Base-by-base conservation (phyloP, 2,888 invertebrate species). In the Lobophora halterata region DNA sequence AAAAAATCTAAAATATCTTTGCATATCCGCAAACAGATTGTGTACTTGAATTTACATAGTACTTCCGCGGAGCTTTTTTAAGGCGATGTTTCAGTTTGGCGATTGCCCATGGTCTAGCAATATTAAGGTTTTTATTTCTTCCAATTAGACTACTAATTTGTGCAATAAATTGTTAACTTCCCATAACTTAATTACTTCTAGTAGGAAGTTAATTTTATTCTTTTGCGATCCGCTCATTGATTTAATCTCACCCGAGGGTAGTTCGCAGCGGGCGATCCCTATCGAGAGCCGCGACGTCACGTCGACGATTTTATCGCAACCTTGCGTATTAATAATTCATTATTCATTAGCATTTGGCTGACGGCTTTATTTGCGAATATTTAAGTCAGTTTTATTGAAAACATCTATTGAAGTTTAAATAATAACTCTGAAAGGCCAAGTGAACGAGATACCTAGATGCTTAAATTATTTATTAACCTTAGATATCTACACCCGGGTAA, bases 301-400 rank as follows among this genome's bases (percentile, higher is more conserved):
- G 67, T 66, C 52, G 59, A 47, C 63, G 68, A 71, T 79, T 71
- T 80, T 73, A 77, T 78, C 78, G 65, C 63, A 60, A 19, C 23
- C 32, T 33, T 26, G 16, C 61, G 58, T 67, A 52, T 70, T 66
- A 70, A 77, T 73, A 82, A n/a, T 83, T 79, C 75, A 82, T 78
- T 75, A 79, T 75, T 75, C 78, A 78, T 78, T 71, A 71, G 65
- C 65, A 59, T 57, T 59, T 37, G 20, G 37, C 42, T 37, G 42
- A 43, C 37, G 43, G 38, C 33, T 46, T 39, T 29, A 38, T 31
- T n/a, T n/a, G n/a, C n/a, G n/a, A 42, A 41, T 34, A 38, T 28
- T 43, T 21, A 31, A 2, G n/a, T 5, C 17, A 2, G 2, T 2
- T 2, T 17, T 17, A 17, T 17, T 17, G n/a, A 3, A 17, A 3